These are phyloP conservation scores for Calephelis virginiensis DNA, from an alignment of 1,140 invertebrate species.

Conservation along the genomic window DNA sequence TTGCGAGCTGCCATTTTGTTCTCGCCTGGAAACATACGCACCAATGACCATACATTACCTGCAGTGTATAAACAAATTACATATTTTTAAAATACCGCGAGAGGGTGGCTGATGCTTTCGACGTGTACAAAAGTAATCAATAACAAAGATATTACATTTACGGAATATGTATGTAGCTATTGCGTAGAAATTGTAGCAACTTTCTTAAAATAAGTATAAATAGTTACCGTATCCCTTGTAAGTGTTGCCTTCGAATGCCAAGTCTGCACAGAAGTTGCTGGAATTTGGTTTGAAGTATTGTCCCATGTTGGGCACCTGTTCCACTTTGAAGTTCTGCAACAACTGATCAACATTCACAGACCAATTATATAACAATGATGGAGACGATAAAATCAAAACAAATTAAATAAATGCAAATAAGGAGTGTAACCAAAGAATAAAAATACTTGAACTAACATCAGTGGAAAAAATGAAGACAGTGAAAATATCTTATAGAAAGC, in stretches of 20 bases:
- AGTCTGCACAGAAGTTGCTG: slow-evolving; percentile 57
- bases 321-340: slow-evolving; percentile 55
- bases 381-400: slow-evolving; percentile 1
- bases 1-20: slow-evolving; percentile 80
- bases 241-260: slow-evolving; percentile 50
- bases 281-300: slow-evolving; percentile 38
- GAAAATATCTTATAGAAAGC: too few relatives aligned
- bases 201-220: neutral
- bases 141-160: too few relatives aligned
- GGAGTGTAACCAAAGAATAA: too few relatives aligned
- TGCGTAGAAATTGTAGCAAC: too few relatives aligned
- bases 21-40: slow-evolving; percentile 49
- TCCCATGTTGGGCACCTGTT: slow-evolving; percentile 23
- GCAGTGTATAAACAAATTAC: too few relatives aligned
- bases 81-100: too few relatives aligned
- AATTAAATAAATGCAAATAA: too few relatives aligned
- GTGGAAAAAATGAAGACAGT: too few relatives aligned
- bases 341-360: slow-evolving; percentile 1
- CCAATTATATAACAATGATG: slow-evolving; percentile 1
- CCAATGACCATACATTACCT: too few relatives aligned
- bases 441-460: too few relatives aligned
- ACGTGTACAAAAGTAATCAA: too few relatives aligned
- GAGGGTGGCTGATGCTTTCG: too few relatives aligned
- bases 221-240: slow-evolving; percentile 64
- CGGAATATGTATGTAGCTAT: neutral